These are phyloP conservation scores for Turritopsis dohrnii DNA, from an alignment of 30 jellyfish, hydroid and myxozoan species.

Conservation along the genomic window DNA sequence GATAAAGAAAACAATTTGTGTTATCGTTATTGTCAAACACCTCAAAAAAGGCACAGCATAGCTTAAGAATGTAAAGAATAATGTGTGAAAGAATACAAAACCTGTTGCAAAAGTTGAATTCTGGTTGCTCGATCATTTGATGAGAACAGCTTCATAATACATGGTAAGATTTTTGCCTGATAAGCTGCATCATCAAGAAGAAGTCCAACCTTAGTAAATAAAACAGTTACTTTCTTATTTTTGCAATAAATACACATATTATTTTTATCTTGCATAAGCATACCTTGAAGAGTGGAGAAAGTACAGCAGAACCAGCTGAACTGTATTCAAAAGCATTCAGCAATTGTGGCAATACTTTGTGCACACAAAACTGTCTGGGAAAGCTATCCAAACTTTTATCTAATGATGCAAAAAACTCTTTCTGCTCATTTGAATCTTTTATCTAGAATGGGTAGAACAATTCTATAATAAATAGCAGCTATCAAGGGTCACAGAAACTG, in stretches of 20 bases:
- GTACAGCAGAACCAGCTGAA: constrained; percentile 92
- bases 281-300: constrained; percentile 91
- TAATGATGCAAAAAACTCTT: constrained; percentile 63
- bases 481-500: not conserved
- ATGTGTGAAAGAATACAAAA: no score
- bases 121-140: constrained; percentile 97
- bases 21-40: no score
- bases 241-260: no score
- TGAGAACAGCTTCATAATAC: constrained; percentile 87
- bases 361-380: constrained; percentile 78
- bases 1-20: no score
- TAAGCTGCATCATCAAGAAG: constrained; percentile 78
- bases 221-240: no score
- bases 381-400: constrained; percentile 73
- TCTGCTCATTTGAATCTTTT: constrained; percentile 40
- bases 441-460: constrained; percentile 18
- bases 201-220: constrained; percentile 95
- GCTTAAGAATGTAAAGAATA: no score
- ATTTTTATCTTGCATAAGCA: not conserved
- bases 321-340: constrained; percentile 93
- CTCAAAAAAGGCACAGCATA: no score
- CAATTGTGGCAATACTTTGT: constrained; percentile 85
- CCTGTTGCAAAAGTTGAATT: constrained; percentile 93
- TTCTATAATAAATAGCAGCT: no score
- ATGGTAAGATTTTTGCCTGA: constrained; percentile 86